These are phyloP conservation scores for Orchestes rusci DNA, from an alignment of 2,888 invertebrate genomes.

Conservation along the genomic window DNA sequence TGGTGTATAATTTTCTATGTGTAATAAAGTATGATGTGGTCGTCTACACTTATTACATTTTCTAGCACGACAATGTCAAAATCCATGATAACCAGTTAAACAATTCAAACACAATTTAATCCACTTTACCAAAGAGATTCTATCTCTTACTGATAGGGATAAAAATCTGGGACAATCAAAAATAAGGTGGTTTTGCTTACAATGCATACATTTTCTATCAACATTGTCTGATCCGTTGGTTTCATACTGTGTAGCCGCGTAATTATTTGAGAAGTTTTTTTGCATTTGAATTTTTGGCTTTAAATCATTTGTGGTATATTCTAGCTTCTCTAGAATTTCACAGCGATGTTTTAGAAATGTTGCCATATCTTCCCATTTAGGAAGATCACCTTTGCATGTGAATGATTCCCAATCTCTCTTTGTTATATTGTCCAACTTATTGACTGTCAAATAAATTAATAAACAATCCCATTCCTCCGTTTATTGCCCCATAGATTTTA, in stretches of 20 bases:
- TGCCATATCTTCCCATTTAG: constrained; percentile 12
- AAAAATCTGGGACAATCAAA: too few species aligned
- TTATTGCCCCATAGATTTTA: background rate
- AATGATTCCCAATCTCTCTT: constrained; percentile 17
- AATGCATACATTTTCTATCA: too few species aligned
- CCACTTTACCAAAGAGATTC: too few species aligned
- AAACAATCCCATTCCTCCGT: background rate
- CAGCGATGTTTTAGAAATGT: constrained; percentile 16
- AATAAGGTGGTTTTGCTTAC: too few species aligned
- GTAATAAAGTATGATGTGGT: too few species aligned
- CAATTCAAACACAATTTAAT: too few species aligned
- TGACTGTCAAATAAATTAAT: background rate
- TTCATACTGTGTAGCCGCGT: background rate
- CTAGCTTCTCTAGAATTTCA: constrained; percentile 17
- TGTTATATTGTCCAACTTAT: constrained; percentile 14
- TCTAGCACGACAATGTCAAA: too few species aligned
- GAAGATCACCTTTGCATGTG: constrained; percentile 4
- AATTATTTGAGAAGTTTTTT: background rate
- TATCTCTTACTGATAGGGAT: too few species aligned
- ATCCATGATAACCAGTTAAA: too few species aligned
- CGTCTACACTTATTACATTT: too few species aligned
- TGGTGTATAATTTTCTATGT: too few species aligned
- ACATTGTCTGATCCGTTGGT: too few species aligned
- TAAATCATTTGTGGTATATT: background rate
- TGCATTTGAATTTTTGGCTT: background rate